Evolutionary conservation across 2,888 invertebrate genomes (phyloP).

Genomic region (Arge pagana): DNA sequence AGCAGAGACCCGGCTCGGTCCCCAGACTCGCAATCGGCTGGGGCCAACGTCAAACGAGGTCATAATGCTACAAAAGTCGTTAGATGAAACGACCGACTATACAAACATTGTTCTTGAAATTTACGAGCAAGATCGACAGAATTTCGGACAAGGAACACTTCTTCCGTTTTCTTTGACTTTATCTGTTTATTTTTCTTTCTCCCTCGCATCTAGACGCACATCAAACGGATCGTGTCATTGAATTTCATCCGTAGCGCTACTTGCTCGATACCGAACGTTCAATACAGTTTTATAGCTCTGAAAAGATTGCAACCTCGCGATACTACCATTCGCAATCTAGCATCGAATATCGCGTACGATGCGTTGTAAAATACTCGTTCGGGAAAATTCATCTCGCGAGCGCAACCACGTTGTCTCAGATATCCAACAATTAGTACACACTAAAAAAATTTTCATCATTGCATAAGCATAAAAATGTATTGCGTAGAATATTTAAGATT

Average conservation of each 20-base stretch:
- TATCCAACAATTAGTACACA: no score
- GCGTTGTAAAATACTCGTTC: no score
- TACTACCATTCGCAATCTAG: no score
- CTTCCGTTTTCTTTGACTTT: not conserved
- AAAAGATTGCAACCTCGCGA: no score
- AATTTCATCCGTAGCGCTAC: slow-evolving; percentile 9
- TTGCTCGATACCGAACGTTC: slow-evolving; percentile 1
- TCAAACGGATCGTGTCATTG: slow-evolving; percentile 11
- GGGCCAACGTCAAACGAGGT: slow-evolving; percentile 22
- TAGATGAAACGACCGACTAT: slow-evolving; percentile 14
- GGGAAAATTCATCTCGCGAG: no score
- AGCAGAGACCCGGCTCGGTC: slow-evolving; percentile 20
- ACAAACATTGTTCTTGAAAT: slow-evolving; percentile 18
- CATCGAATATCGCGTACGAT: no score
- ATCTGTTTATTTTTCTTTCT: slow-evolving; percentile 25
- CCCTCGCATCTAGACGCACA: slow-evolving; percentile 7
- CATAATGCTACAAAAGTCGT: not conserved
- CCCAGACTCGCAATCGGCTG: slow-evolving; percentile 29
- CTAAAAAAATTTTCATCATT: no score
- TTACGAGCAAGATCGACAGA: slow-evolving; percentile 19
- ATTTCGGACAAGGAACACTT: slow-evolving; percentile 9
- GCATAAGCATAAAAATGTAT: no score
- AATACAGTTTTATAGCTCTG: slow-evolving; percentile 15
- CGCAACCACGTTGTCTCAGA: no score
- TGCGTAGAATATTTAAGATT: no score